These are phyloP conservation scores for Idaea straminata DNA, from an alignment of 2,888 invertebrate species.

Conservation along the genomic window DNA sequence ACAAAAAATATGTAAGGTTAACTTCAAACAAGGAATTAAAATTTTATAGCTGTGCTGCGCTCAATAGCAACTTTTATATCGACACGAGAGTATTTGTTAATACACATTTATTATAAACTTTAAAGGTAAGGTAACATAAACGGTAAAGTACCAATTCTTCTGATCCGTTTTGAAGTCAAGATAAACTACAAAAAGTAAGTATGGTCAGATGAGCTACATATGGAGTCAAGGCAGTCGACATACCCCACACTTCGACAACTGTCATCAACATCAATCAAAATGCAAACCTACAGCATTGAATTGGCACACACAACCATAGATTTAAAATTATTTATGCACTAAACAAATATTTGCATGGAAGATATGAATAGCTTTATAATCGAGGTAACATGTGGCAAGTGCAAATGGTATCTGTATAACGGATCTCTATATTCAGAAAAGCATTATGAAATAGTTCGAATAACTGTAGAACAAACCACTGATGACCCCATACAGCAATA, in stretches of 20 bases:
- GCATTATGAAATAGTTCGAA: slow-evolving; percentile 44
- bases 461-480: slow-evolving; percentile 35
- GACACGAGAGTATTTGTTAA: background rate
- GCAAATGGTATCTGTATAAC: slow-evolving; percentile 67
- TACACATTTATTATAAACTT: background rate
- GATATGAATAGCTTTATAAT: slow-evolving; percentile 58
- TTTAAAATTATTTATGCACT: background rate
- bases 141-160: slow-evolving; percentile 35
- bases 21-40: background rate
- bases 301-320: slow-evolving; percentile 50
- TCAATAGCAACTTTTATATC: background rate
- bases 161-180: slow-evolving; percentile 55
- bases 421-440: slow-evolving; percentile 51
- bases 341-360: slow-evolving; percentile 55
- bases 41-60: background rate
- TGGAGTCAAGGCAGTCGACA: slow-evolving; percentile 42
- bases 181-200: slow-evolving; percentile 37
- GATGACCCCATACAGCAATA: slow-evolving; percentile 18
- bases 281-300: slow-evolving; percentile 48
- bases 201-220: slow-evolving; percentile 38
- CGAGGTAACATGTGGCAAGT: slow-evolving; percentile 59
- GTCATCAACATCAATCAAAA: slow-evolving; percentile 48
- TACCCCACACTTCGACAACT: slow-evolving; percentile 34
- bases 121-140: background rate
- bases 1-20: background rate